phyloP scores from a whole-genome alignment of 1,140 invertebrate genomes.

The Zaprionus lachaisei region DNA sequence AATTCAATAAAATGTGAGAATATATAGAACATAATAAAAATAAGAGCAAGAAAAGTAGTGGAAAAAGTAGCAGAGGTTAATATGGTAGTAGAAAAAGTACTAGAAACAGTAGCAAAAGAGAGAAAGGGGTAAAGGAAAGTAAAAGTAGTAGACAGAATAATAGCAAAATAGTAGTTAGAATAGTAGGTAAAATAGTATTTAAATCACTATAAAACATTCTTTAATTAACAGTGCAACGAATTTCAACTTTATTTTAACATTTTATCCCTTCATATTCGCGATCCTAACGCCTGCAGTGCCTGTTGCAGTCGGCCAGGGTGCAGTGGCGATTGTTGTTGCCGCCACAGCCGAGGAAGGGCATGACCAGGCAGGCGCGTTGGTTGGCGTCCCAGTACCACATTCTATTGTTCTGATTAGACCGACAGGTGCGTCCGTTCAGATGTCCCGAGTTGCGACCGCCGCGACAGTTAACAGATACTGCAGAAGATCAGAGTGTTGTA shows the following conservation, averaged over 20 bases:
- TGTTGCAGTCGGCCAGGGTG: neutral
- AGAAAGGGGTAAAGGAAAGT: too few species aligned
- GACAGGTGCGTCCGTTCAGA: neutral
- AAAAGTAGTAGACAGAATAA: too few species aligned
- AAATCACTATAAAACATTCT: too few species aligned
- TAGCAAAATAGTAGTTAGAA: neutral
- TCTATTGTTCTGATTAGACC: neutral
- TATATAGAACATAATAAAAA: neutral
- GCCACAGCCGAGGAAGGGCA: conserved; percentile 15
- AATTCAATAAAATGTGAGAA: neutral
- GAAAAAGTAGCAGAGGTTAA: too few species aligned
- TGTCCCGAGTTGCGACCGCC: neutral
- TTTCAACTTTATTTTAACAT: neutral
- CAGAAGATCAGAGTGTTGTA: neutral
- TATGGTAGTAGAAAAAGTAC: neutral
- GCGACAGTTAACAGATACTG: neutral
- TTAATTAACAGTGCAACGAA: too few species aligned
- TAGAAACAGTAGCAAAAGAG: neutral
- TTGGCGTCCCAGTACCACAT: conserved; percentile 18
- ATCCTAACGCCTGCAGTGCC: conserved; percentile 2
- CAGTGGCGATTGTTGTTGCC: conserved; percentile 25
- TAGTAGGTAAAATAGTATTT: neutral
- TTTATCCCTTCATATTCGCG: neutral
- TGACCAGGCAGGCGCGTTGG: neutral
- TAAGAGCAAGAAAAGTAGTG: too few species aligned